A percentile compares a stretch with the other conserved stretches of the same genome.
Conservation (phyloP, 1,140 invertebrate species). For the Papilio machaon region DNA sequence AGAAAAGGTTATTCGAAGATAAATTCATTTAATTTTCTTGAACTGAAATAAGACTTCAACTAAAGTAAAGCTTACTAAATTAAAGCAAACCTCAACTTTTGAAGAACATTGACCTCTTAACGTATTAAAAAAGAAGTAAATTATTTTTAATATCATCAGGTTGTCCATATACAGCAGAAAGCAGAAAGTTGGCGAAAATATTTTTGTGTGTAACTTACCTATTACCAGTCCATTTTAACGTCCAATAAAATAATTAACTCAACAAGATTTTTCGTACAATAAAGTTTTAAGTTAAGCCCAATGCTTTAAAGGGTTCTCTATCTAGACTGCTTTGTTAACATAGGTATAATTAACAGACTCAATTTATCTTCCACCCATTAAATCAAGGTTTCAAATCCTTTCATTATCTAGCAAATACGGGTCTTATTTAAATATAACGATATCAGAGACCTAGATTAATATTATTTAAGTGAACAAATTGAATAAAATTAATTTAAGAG, state of each 20-base stretch:
- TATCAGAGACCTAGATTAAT: conserved; percentile 19
- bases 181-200: no score
- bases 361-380: conserved; percentile 15
- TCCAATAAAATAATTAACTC: background rate
- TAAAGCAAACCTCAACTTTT: no score
- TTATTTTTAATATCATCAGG: no score
- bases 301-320: background rate
- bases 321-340: background rate
- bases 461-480: background rate
- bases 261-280: background rate
- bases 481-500: background rate
- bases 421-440: conserved; percentile 27
- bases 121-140: no score
- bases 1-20: conserved; percentile 6
- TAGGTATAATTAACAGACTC: conserved; percentile 29
- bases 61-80: no score
- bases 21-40: background rate
- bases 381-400: conserved; percentile 35
- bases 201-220: no score
- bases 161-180: no score
- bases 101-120: no score
- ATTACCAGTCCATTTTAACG: no score
- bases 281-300: conserved; percentile 2
- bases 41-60: background rate
- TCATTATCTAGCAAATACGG: conserved; percentile 33